phyloP scores from a whole-genome alignment of 2,113 vertebrate species.

The Dasyprocta punctata region DNA sequence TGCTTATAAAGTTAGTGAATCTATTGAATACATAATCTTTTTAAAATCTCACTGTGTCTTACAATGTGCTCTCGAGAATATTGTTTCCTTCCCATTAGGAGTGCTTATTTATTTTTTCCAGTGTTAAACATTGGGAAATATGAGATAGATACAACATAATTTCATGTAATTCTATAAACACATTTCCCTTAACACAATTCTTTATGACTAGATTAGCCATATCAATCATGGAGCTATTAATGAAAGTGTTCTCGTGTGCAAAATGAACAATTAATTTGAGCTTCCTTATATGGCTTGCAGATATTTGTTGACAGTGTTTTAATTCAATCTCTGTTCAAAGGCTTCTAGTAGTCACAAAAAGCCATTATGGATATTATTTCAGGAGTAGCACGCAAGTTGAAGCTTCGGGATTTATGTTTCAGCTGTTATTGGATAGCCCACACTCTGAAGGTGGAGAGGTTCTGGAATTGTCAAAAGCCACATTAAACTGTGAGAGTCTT shows the following conservation, averaged over 20 bases:
- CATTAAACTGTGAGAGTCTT: conserved; percentile 20
- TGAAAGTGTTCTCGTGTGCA: conserved; percentile 14
- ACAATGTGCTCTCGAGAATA: conserved; percentile 26
- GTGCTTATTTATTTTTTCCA: conserved; percentile 28
- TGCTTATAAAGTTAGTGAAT: conserved; percentile 7
- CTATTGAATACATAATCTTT: conserved; percentile 37
- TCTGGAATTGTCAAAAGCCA: conserved; percentile 2
- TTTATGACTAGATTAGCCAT: neutral
- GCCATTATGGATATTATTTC: conserved; percentile 43
- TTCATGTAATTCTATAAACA: neutral
- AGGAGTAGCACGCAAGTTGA: conserved; percentile 2
- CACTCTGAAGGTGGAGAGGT: neutral
- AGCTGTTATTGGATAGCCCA: neutral
- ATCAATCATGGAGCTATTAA: conserved; percentile 24
- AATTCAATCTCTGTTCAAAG: conserved; percentile 6
- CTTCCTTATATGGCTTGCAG: conserved; percentile 35
- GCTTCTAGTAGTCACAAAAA: neutral
- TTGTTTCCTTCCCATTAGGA: conserved; percentile 37
- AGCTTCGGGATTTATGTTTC: neutral
- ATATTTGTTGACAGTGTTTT: conserved; percentile 21
- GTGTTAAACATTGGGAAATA: conserved; percentile 34
- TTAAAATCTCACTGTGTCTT: neutral
- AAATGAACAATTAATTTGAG: conserved; percentile 35
- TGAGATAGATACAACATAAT: neutral
- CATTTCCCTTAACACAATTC: neutral